Conservation (phyloP, 2,113 vertebrate species). For the Corythornis madagascariensis region DNA sequence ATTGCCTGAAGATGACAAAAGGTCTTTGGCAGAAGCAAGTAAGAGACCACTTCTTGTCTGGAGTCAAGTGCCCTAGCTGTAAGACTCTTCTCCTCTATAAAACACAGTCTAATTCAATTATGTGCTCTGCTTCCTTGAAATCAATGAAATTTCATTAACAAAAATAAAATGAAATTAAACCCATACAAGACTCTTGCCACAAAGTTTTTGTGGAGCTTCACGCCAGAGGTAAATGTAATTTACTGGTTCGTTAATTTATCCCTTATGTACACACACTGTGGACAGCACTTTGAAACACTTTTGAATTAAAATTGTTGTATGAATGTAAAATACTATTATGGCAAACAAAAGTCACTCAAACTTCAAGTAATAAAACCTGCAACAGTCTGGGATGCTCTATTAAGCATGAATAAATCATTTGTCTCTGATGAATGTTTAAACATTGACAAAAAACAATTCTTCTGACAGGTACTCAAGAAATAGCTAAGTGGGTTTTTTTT, state of each 20-base stretch:
- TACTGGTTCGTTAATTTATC: constrained; percentile 24
- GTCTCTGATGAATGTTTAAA: not conserved
- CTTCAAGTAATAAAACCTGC: not conserved
- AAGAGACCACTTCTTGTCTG: not conserved
- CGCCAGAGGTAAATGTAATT: not conserved
- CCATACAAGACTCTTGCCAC: not conserved
- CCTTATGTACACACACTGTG: not conserved
- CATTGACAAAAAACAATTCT: not conserved
- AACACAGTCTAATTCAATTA: not conserved
- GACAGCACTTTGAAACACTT: not conserved
- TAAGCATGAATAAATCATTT: constrained; percentile 26
- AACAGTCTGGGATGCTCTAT: not conserved
- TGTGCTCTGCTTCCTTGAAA: not conserved
- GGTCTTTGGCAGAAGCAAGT: not conserved
- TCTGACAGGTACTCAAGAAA: not conserved
- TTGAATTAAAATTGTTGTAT: not conserved
- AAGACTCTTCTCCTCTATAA: not conserved
- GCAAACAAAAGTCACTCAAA: constrained; percentile 21
- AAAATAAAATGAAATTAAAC: not conserved
- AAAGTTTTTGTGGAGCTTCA: not conserved
- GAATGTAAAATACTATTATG: not conserved
- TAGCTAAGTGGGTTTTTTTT: not conserved
- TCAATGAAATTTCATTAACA: not conserved
- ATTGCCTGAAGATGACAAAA: not conserved
- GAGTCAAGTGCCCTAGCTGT: not conserved